Percentiles rank a stretch among this genome's conserved stretches.
Evolutionary conservation across 2,888 invertebrate species (phyloP).

Genomic region (Venusia cambrica): DNA sequence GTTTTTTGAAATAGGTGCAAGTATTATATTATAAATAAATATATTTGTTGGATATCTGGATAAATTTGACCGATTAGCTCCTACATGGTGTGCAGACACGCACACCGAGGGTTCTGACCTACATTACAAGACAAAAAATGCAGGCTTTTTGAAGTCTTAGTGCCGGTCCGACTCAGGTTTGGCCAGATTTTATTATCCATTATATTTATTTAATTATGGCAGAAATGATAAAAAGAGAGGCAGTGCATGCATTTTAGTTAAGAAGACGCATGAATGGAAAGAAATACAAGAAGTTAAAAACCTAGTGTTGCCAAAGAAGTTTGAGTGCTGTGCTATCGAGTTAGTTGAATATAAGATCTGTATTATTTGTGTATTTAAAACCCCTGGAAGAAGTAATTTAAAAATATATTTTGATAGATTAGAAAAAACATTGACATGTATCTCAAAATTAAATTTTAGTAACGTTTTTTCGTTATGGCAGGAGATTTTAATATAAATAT

Average conservation of each 20-base stretch:
- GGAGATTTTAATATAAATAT: slow-evolving; percentile 8
- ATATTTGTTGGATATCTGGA: no score
- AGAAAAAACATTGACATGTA: background rate
- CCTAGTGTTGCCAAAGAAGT: background rate
- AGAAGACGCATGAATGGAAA: slow-evolving; percentile 2
- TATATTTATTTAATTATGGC: no score
- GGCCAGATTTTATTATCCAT: no score
- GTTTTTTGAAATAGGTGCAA: no score
- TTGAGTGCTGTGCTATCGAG: slow-evolving; percentile 16
- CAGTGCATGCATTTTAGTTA: slow-evolving; percentile 13
- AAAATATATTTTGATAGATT: slow-evolving; percentile 5
- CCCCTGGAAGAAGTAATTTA: slow-evolving; percentile 3
- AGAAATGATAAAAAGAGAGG: slow-evolving; percentile 7
- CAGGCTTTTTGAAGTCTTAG: no score
- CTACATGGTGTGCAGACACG: no score
- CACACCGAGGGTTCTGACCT: no score
- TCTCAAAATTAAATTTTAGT: background rate
- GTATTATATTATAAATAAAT: no score
- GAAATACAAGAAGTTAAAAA: slow-evolving; percentile 5
- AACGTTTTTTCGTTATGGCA: slow-evolving; percentile 1
- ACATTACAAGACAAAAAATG: no score
- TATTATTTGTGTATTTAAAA: slow-evolving; percentile 11
- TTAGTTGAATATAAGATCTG: slow-evolving; percentile 9
- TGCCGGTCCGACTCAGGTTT: no score
- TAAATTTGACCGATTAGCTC: no score